A percentile compares a stretch with the other conserved stretches of the same genome.
phyloP scores from a whole-genome alignment of 2,888 invertebrate species.

The Tyria jacobaeae region DNA sequence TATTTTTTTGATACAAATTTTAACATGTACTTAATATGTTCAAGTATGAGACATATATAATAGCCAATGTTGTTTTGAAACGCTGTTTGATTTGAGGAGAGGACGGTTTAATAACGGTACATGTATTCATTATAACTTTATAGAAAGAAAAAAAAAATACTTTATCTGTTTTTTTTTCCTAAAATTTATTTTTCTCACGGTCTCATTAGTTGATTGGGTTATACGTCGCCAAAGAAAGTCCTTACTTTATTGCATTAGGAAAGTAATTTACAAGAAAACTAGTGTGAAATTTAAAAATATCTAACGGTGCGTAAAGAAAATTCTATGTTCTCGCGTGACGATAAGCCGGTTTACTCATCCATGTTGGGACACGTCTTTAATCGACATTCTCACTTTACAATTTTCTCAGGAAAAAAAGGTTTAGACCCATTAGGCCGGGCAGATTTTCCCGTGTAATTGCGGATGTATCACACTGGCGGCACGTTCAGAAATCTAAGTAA shows the following conservation, averaged over 20 bases:
- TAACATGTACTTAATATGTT: neutral
- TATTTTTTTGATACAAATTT: too few relatives aligned
- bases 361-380: constrained; percentile 55
- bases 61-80: neutral
- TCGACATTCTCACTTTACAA: constrained; percentile 54
- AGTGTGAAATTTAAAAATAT: constrained; percentile 52
- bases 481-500: constrained; percentile 57
- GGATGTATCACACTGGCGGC: constrained; percentile 45
- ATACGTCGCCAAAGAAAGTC: constrained; percentile 42
- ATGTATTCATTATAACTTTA: neutral
- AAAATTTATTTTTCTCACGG: constrained; percentile 36
- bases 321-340: constrained; percentile 42
- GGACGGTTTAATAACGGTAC: neutral
- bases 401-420: constrained; percentile 56
- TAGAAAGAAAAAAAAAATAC: neutral
- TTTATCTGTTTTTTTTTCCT: constrained; percentile 1
- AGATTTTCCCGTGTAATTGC: constrained; percentile 54
- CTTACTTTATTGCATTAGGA: constrained; percentile 41
- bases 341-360: constrained; percentile 36
- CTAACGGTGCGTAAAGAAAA: constrained; percentile 40
- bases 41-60: neutral
- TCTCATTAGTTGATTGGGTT: constrained; percentile 40
- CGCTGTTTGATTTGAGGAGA: neutral
- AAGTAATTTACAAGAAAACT: constrained; percentile 49
- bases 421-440: constrained; percentile 46